These are phyloP conservation scores for Rhyzopertha dominica DNA, from an alignment of 1,140 invertebrate species.

Conservation along the genomic window DNA sequence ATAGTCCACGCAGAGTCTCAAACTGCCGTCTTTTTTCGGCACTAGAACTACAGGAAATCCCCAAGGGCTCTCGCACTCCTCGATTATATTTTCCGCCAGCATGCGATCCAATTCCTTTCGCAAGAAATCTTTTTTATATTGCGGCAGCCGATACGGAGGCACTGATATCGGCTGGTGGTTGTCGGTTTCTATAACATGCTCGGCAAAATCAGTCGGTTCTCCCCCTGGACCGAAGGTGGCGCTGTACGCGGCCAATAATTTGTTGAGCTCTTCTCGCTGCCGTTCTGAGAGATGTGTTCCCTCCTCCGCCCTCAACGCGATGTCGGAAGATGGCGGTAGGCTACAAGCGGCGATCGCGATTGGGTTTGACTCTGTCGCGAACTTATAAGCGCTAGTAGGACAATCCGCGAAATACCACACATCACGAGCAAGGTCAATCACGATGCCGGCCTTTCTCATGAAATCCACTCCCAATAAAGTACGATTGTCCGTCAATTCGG, in stretches of 20 bases:
- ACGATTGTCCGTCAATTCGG: conserved; percentile 1
- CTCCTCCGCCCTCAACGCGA: conserved; percentile 6
- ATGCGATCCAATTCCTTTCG: conserved; percentile 3
- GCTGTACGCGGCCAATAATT: not conserved
- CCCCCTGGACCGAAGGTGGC: conserved; percentile 12
- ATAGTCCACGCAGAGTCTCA: conserved; percentile 33
- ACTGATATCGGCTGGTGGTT: conserved; percentile 29
- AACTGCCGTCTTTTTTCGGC: conserved; percentile 30
- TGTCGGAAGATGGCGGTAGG: not conserved
- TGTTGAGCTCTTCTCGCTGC: not conserved
- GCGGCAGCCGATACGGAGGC: conserved; percentile 8
- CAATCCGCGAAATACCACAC: conserved; percentile 12
- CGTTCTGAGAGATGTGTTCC: conserved; percentile 9
- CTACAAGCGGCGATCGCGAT: not conserved
- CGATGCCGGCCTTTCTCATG: conserved; percentile 6
- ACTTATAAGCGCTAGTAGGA: not conserved
- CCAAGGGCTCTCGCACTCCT: conserved; percentile 11
- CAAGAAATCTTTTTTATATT: conserved; percentile 2
- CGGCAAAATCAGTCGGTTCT: conserved; percentile 19
- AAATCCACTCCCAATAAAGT: conserved; percentile 16
- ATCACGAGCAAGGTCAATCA: conserved; percentile 11
- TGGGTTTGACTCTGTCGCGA: not conserved
- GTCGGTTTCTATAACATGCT: conserved; percentile 28
- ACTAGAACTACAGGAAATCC: conserved; percentile 23
- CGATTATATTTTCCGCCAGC: not conserved